Conservation (phyloP, 2,797 vertebrate genomes). For the Bradypodion pumilum region DNA sequence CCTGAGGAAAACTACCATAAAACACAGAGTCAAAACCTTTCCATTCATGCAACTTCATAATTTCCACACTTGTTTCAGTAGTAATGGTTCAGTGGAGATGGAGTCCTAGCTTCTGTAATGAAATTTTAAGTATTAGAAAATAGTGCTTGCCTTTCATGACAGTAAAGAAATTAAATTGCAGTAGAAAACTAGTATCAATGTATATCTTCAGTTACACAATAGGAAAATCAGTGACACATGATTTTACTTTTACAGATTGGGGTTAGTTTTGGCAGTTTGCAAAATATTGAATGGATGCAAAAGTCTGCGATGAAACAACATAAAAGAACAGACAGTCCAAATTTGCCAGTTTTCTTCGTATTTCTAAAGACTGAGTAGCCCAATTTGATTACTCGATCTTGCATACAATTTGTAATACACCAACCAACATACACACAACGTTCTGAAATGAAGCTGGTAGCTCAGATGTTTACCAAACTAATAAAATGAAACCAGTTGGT, state of each 20-base stretch:
- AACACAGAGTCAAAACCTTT: conserved; percentile 78
- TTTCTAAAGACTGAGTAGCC: conserved; percentile 22
- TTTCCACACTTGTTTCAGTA: conserved; percentile 82
- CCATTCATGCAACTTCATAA: conserved; percentile 87
- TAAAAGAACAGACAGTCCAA: background rate
- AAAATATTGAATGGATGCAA: conserved; percentile 55
- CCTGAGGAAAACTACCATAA: conserved; percentile 84
- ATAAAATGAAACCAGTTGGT: too few species aligned
- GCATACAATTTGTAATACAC: conserved; percentile 66
- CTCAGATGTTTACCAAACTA: conserved; percentile 60
- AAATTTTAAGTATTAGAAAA: conserved; percentile 66
- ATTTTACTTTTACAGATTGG: conserved; percentile 57
- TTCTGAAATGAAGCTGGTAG: conserved; percentile 49
- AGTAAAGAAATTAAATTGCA: conserved; percentile 58
- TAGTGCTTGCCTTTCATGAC: conserved; percentile 55
- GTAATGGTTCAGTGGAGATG: conserved; percentile 72
- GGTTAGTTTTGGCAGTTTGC: conserved; percentile 62
- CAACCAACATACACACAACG: conserved; percentile 52
- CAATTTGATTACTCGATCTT: conserved; percentile 37
- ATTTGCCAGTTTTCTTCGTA: conserved; percentile 11
- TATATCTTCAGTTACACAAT: conserved; percentile 75
- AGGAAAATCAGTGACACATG: conserved; percentile 65
- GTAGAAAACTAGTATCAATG: conserved; percentile 73
- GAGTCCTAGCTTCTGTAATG: conserved; percentile 62
- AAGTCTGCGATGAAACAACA: conserved; percentile 56